These are phyloP conservation scores for Trichogramma evanescens DNA, from an alignment of 2,888 invertebrate species.

Conservation along the genomic window DNA sequence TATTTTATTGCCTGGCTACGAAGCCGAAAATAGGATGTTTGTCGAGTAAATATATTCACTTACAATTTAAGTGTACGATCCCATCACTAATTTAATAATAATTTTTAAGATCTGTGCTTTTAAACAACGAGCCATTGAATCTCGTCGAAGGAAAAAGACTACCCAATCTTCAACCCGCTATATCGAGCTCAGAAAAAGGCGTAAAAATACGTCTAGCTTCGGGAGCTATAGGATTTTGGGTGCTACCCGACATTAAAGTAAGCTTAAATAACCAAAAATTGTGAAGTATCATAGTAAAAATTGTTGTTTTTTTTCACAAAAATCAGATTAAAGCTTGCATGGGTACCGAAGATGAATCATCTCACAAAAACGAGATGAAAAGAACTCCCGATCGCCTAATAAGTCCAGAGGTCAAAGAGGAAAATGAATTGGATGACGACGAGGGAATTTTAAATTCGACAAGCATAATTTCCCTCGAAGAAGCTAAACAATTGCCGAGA, in stretches of 20 bases:
- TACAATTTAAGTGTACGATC: neutral
- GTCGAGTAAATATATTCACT: slow-evolving; percentile 33
- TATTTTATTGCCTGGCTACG: slow-evolving; percentile 38
- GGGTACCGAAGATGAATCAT: slow-evolving; percentile 22
- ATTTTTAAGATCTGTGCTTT: slow-evolving; percentile 51
- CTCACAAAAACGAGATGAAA: slow-evolving; percentile 23
- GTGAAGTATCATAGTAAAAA: neutral
- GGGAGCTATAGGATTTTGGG: slow-evolving; percentile 68
- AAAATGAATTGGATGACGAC: slow-evolving; percentile 16
- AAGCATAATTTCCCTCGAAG: neutral
- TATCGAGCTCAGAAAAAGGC: slow-evolving; percentile 51
- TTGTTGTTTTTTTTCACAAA: neutral
- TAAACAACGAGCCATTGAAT: slow-evolving; percentile 59
- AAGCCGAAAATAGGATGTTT: slow-evolving; percentile 35
- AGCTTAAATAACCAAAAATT: slow-evolving; percentile 28
- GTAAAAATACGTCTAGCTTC: slow-evolving; percentile 59
- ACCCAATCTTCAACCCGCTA: slow-evolving; percentile 47
- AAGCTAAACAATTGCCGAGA: neutral
- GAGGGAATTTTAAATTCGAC: neutral
- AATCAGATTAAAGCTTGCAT: slow-evolving; percentile 34
- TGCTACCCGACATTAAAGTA: slow-evolving; percentile 60
- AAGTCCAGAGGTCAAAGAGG: slow-evolving; percentile 21
- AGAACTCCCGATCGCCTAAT: slow-evolving; percentile 25
- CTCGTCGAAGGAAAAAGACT: slow-evolving; percentile 54
- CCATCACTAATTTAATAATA: neutral